Percentiles rank a stretch among this genome's conserved stretches.
Conservation (phyloP, 2,888 invertebrate genomes). For the Drosophila cognata region DNA sequence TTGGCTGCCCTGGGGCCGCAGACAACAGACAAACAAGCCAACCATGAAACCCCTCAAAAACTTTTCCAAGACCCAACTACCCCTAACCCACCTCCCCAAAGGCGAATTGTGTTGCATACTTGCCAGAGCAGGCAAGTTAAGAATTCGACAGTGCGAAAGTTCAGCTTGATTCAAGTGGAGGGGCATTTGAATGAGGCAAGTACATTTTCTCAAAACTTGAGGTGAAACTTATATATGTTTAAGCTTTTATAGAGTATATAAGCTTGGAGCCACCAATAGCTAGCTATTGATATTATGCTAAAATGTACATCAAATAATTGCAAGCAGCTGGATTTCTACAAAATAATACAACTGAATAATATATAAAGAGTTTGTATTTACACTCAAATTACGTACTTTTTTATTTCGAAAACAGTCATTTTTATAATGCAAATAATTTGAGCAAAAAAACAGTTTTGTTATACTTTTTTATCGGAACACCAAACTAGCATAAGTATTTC, state of each 20-base stretch:
- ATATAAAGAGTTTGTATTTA: background rate
- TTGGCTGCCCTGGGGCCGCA: constrained; percentile 34
- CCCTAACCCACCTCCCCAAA: background rate
- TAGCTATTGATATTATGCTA: background rate
- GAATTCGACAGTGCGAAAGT: constrained; percentile 38
- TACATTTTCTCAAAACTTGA: constrained; percentile 1
- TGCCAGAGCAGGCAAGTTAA: constrained; percentile 31
- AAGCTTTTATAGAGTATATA: constrained; percentile 1
- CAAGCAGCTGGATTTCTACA: background rate
- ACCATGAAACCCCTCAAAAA: constrained; percentile 68
- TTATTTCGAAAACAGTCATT: background rate
- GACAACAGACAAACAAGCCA: constrained; percentile 54
- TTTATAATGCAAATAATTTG: background rate
- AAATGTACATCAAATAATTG: background rate
- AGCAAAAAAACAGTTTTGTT: background rate
- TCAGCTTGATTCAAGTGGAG: constrained; percentile 19
- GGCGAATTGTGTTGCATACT: constrained; percentile 50
- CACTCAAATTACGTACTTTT: background rate
- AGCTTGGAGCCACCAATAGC: background rate
- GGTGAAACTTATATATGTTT: constrained; percentile 8
- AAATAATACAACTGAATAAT: background rate
- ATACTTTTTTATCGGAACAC: background rate
- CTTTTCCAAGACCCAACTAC: constrained; percentile 28
- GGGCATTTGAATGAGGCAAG: background rate
- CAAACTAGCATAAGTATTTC: background rate